Evolutionary conservation across 92 coral and sea anemone genomes (phyloP), one percentile per base, ranked within the genome.

Genomic region (Phymanthus crucifer): DNA sequence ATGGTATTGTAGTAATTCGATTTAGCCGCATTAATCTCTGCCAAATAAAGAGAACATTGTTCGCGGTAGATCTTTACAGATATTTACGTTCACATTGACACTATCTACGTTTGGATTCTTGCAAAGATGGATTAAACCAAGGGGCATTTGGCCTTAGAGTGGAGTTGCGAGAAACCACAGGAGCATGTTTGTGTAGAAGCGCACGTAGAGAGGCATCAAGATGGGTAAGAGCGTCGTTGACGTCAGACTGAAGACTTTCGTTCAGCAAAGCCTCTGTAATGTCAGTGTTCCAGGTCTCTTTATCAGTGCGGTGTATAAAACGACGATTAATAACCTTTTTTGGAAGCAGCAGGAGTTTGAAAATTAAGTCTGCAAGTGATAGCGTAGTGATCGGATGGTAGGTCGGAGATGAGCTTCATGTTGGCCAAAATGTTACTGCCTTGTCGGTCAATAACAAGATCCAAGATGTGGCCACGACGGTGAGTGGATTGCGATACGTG

Each of bases 1-100:
- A 52, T 3, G 16, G 52, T 64, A 18, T 61, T 73, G 81, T 75
- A 82, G 65, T 81, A 81, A 54, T 76, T 56, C 12, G 67, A 17
- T 75, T 75, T 75, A 2, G 82, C 86, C 13, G 48, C 32, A 43
- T 83, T 45, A 7, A 83, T 18, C 73, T 78, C 73, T 21, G 57
- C 11, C 0, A 78, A 45, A 54, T 75, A 83, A 2, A 74, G 35
- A 46, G 66, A 21, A 83, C 86, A 83, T 23, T 83, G 86, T 40
- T 83, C 82, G 21, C 61, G 65, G 67, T 83, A 83, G 45, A 83
- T 83, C 82, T 83, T 74, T 40, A 66, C 81, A 72, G 78, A 37
- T 56, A 56, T n/a, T 56, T 56, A 27, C 66, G 66, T 10, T 56
- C 66, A 56, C 66, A 56, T 10, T 19, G 66, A 56, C 66, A 31